Evolutionary conservation across 2,888 invertebrate species (phyloP).

Genomic region (Hecatera dysodea): DNA sequence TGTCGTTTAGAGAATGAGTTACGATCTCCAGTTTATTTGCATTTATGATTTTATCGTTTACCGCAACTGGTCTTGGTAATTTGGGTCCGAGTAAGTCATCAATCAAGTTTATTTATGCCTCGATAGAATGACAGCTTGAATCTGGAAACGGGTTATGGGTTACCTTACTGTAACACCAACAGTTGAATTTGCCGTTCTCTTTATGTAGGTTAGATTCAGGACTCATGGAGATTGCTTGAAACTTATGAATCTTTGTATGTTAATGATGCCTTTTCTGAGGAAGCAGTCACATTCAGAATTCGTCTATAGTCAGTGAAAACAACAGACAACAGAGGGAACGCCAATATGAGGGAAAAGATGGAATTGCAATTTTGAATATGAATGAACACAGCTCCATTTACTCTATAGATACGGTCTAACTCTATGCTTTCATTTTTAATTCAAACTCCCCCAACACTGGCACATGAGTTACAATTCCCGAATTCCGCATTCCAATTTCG

Average conservation of each 20-base stretch:
- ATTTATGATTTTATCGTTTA: conserved; percentile 32
- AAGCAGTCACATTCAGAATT: background rate
- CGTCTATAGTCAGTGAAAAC: background rate
- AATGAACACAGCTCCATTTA: conserved; percentile 14
- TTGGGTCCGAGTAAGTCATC: conserved; percentile 18
- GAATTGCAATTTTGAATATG: conserved; percentile 2
- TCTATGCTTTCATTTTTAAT: conserved; percentile 28
- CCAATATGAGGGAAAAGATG: background rate
- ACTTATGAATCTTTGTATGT: background rate
- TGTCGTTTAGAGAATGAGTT: conserved; percentile 41
- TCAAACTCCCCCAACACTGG: conserved; percentile 22
- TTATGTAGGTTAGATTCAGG: background rate
- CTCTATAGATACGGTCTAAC: background rate
- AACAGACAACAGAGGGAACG: background rate
- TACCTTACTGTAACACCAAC: background rate
- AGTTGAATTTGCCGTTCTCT: background rate
- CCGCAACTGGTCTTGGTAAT: conserved; percentile 46
- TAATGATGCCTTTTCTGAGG: background rate
- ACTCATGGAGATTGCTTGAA: background rate
- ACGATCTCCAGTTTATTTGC: conserved; percentile 41
- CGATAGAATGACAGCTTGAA: background rate
- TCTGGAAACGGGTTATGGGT: background rate
- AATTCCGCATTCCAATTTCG: conserved; percentile 33
- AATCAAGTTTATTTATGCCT: conserved; percentile 26
- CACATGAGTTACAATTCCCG: conserved; percentile 10